Percentiles rank a stretch among this genome's conserved stretches.
Evolutionary conservation across 2,113 vertebrate species (phyloP).

Genomic region (Catharus bicknelli): DNA sequence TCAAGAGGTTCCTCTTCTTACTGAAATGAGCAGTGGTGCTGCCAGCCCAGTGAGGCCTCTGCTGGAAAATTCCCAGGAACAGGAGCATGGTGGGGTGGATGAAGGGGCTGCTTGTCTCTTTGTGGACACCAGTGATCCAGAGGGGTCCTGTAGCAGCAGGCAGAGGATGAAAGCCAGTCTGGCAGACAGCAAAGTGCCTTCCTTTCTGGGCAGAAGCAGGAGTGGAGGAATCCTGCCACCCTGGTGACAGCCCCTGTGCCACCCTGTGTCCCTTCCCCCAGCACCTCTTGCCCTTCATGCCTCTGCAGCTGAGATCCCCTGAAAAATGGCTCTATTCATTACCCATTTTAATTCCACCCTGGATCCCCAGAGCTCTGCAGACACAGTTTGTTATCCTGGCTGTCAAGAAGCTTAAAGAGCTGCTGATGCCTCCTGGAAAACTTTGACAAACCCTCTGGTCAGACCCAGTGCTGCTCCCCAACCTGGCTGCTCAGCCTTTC

Average conservation of each 20-base stretch:
- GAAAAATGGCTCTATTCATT: slow-evolving; percentile 46
- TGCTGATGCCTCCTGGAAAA: slow-evolving; percentile 36
- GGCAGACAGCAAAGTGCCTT: not conserved
- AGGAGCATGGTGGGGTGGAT: not conserved
- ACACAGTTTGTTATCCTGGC: slow-evolving; percentile 49
- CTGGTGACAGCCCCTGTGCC: not conserved
- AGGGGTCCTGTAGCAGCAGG: not conserved
- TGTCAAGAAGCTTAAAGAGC: slow-evolving; percentile 50
- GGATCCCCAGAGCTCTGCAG: slow-evolving; percentile 25
- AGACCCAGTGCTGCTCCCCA: not conserved
- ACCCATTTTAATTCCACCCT: not conserved
- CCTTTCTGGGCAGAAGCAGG: not conserved
- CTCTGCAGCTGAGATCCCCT: not conserved
- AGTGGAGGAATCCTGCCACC: not conserved
- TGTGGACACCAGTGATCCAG: fast-evolving
- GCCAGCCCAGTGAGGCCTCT: not conserved
- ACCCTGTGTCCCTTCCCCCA: not conserved
- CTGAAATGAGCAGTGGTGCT: not conserved
- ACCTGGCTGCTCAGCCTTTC: not conserved
- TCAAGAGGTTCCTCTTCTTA: not conserved
- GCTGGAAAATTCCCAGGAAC: not conserved
- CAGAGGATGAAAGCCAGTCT: not conserved
- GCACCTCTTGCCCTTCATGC: not conserved
- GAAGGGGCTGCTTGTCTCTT: not conserved
- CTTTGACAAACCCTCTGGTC: slow-evolving; percentile 38